Evolutionary conservation across 2,888 invertebrate species (phyloP), one percentile per base, ranked within the genome.

Genomic region (Arrhopalites spinosus): DNA sequence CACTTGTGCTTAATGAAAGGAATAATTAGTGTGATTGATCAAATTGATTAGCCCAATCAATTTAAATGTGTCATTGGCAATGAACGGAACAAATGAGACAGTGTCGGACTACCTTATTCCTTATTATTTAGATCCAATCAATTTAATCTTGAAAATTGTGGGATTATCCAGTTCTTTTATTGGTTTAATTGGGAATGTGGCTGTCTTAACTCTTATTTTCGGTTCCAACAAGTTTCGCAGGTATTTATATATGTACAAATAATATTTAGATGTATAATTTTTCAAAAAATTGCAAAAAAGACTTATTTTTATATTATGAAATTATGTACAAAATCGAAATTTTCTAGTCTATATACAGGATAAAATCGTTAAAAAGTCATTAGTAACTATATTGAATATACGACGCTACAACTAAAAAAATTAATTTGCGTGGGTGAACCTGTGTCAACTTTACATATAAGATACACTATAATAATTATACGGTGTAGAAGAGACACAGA

Each of bases 161-260:
- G 73, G 73, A 0, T 29, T 36, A 3, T 3, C 1, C 3, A 64
- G 66, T 73, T 64, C 73, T 11, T 8, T 53, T 20, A 29, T 73
- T 7, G 73, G 73, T 1, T 36, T 73, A 43, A 0, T 66, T 15
- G 73, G 73, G 23, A 73, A 73, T 61, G 11, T 2, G 3, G 29
- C 27, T 20, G 73, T 73, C 50, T 53, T 73, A 1, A 45, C 27
- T 8, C 64, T 73, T 0, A 73, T 73, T 29, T 73, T 73, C 23
- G 73, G 73, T 29, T 73, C 73, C 5, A 73, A 73, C 25, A 73
- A 73, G 47, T 73, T 73, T 47, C 45, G 73, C n/a, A 63, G 66
- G 73, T 73, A 50, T 7, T 43, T 8, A n/a, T n/a, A n/a, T n/a
- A n/a, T n/a, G n/a, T n/a, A n/a, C n/a, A n/a, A n/a, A n/a, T n/a